phyloP scores from a whole-genome alignment of 2,797 vertebrate genomes.

The Brotula barbata region DNA sequence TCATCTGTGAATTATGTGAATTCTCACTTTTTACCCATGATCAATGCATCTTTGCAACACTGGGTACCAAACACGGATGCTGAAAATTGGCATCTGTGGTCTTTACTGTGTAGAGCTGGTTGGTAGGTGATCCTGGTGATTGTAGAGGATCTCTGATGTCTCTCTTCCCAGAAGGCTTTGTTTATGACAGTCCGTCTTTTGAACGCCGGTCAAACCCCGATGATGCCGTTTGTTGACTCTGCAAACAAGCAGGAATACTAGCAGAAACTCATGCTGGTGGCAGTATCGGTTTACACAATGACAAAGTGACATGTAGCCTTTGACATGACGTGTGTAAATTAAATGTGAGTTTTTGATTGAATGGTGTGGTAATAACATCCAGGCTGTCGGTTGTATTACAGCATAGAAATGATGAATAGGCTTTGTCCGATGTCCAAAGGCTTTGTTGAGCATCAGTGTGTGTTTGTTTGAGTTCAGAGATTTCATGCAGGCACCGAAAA shows the following conservation, averaged over 20 bases:
- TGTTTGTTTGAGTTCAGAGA: slow-evolving; percentile 8
- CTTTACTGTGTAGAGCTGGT: neutral
- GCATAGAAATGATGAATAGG: slow-evolving; percentile 7
- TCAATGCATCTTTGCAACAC: neutral
- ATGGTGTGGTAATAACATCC: slow-evolving; percentile 31
- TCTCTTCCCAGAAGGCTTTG: slow-evolving; percentile 38
- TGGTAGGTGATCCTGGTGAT: slow-evolving; percentile 7
- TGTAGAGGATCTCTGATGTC: slow-evolving; percentile 8
- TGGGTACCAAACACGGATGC: no score
- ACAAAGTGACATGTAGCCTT: slow-evolving; percentile 48
- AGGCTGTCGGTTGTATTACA: slow-evolving; percentile 8
- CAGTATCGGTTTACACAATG: slow-evolving; percentile 67
- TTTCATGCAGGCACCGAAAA: slow-evolving; percentile 39
- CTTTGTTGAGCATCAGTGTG: neutral
- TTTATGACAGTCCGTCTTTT: slow-evolving; percentile 39
- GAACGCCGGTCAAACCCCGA: slow-evolving; percentile 41
- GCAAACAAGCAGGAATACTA: slow-evolving; percentile 56
- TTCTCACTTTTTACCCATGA: neutral
- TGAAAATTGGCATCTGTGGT: slow-evolving; percentile 13
- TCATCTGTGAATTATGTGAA: no score
- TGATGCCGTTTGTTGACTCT: slow-evolving; percentile 59
- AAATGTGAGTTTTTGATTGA: slow-evolving; percentile 25
- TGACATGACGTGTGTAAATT: slow-evolving; percentile 14
- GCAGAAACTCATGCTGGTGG: slow-evolving; percentile 51
- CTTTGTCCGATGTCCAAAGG: slow-evolving; percentile 23